Conservation (phyloP, 2,888 invertebrate genomes). For the Melanotus villosus region DNA sequence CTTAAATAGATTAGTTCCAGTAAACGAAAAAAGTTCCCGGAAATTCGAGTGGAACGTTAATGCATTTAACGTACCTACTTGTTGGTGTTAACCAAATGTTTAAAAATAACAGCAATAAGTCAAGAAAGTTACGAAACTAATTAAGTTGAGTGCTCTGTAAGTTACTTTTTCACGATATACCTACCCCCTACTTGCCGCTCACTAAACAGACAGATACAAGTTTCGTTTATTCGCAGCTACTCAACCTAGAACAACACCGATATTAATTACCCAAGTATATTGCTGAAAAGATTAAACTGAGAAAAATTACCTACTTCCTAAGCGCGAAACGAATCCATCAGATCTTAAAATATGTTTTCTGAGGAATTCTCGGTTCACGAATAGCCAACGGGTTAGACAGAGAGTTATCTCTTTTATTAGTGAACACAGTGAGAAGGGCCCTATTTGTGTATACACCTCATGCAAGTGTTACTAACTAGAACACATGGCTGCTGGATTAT, state of each 20-base stretch:
- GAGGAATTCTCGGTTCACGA: background rate
- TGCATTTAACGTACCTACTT: background rate
- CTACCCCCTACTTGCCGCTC: background rate
- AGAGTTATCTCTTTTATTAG: background rate
- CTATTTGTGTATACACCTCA: slow-evolving; percentile 16
- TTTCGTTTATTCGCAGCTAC: slow-evolving; percentile 2
- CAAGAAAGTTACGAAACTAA: slow-evolving; percentile 8
- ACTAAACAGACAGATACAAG: background rate
- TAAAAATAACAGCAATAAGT: slow-evolving; percentile 8
- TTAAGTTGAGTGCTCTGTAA: background rate
- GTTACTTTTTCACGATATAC: background rate
- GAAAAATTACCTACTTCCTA: slow-evolving; percentile 16
- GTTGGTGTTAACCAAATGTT: background rate
- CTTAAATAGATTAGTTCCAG: too few relatives aligned
- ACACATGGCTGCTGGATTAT: slow-evolving; percentile 40
- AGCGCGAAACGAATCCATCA: slow-evolving; percentile 1
- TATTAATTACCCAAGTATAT: slow-evolving; percentile 13
- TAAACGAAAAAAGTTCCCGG: background rate
- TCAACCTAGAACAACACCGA: background rate
- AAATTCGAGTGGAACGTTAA: background rate
- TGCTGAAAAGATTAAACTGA: background rate
- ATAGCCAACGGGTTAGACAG: background rate
- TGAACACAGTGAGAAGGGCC: background rate
- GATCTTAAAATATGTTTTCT: slow-evolving; percentile 1
- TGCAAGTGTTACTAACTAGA: slow-evolving; percentile 33